Conservation (phyloP, 2,113 vertebrate species). For the Halichoerus grypus region DNA sequence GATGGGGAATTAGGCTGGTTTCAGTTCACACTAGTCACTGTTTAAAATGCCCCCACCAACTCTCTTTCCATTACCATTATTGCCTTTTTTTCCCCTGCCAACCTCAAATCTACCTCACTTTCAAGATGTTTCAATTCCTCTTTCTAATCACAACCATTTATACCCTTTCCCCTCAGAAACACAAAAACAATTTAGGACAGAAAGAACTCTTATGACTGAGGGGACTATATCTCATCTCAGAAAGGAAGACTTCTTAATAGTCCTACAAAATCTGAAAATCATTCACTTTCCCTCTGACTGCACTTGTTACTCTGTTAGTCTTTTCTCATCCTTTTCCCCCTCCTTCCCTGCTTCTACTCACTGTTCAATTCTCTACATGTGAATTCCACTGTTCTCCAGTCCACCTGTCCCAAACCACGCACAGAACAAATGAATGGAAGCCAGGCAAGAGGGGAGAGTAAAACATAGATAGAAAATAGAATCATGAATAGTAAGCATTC, state of each 20-base stretch:
- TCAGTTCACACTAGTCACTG: neutral
- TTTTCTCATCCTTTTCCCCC: neutral
- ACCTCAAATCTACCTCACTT: neutral
- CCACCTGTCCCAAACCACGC: neutral
- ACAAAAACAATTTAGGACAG: neutral
- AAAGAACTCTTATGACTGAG: neutral
- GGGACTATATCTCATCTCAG: neutral
- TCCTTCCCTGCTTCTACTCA: neutral
- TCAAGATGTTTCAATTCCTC: neutral
- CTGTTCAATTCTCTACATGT: neutral
- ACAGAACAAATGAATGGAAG: neutral
- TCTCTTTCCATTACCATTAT: neutral
- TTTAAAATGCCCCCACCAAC: neutral
- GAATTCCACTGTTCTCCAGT: rapidly evolving
- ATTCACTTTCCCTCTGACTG: neutral
- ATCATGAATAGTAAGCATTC: neutral
- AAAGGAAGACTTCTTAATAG: neutral
- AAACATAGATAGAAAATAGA: neutral
- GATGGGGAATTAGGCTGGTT: neutral
- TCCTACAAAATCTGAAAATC: neutral
- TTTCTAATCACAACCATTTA: neutral
- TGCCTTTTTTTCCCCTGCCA: neutral
- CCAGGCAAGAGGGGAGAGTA: neutral
- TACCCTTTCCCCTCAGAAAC: neutral
- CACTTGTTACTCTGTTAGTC: neutral